Conservation (phyloP, 2,113 vertebrate species). For the Haliaeetus leucogaster region DNA sequence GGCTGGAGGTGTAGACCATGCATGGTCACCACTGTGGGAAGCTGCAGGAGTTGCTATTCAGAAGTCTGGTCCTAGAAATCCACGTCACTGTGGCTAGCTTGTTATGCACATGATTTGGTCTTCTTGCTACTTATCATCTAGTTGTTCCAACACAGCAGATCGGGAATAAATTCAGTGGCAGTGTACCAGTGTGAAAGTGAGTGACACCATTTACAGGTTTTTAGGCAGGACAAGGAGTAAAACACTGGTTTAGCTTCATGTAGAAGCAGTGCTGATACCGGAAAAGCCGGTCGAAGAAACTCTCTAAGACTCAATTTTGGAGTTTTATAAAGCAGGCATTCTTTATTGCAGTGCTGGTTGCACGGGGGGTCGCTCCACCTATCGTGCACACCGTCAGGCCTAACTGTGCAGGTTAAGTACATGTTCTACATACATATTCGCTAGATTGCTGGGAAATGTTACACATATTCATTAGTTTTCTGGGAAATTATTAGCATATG, state of each 20-base stretch:
- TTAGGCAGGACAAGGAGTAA: background rate
- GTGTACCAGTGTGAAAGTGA: background rate
- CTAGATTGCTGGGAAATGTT: no score
- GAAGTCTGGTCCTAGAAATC: background rate
- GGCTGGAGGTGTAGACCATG: background rate
- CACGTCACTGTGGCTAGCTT: rapidly evolving
- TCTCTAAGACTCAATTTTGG: no score
- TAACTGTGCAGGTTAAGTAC: no score
- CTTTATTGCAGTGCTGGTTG: no score
- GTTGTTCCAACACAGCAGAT: background rate
- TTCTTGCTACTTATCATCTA: background rate
- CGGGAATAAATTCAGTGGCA: background rate
- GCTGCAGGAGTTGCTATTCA: background rate
- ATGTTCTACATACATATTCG: no score
- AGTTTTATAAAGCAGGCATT: no score
- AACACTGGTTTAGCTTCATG: background rate
- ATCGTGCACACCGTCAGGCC: no score
- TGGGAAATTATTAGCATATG: no score
- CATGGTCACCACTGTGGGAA: background rate
- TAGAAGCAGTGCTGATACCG: background rate
- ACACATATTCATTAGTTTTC: no score
- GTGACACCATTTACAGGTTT: background rate
- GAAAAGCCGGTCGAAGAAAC: no score
- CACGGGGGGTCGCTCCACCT: no score
- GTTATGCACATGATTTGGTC: background rate